Evolutionary conservation across 2,113 vertebrate genomes (phyloP).

Genomic region (Chloropsis hardwickii): DNA sequence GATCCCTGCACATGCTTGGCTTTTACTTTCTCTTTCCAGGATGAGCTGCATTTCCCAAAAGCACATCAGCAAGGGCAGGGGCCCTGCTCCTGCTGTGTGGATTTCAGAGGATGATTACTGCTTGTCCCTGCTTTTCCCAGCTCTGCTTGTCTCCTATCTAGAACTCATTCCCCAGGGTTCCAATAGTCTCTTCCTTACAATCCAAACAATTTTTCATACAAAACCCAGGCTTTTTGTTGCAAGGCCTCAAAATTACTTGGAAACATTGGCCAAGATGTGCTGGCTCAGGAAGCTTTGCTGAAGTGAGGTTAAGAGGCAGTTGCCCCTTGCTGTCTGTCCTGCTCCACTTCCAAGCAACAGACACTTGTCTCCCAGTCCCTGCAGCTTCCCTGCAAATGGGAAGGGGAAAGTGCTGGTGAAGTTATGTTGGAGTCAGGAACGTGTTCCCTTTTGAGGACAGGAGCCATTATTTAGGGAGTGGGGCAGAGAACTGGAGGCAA

Average conservation of each 20-base stretch:
- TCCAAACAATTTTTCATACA: not conserved
- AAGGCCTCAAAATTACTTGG: not conserved
- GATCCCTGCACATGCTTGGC: not conserved
- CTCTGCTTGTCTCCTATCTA: not conserved
- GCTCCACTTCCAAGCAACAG: not conserved
- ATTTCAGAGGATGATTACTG: not conserved
- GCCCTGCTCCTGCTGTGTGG: not conserved
- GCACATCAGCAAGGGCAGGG: not conserved
- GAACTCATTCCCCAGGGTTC: not conserved
- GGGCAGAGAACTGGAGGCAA: not conserved
- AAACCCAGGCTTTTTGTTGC: not conserved
- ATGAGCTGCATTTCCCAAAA: conserved; percentile 48
- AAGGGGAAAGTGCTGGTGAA: not conserved
- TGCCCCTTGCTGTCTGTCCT: not conserved
- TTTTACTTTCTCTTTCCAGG: conserved; percentile 45
- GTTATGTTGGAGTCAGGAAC: not conserved
- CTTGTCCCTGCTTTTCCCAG: not conserved
- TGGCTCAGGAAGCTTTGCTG: not conserved
- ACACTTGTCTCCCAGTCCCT: not conserved
- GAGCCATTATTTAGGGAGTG: not conserved
- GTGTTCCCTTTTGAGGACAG: not conserved
- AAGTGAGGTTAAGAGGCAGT: not conserved
- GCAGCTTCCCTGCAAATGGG: not conserved
- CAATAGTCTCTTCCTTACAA: not conserved
- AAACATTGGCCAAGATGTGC: not conserved